Evolutionary conservation across 2,888 invertebrate genomes (phyloP).

Genomic region (Chaetogeoica ovagalla): DNA sequence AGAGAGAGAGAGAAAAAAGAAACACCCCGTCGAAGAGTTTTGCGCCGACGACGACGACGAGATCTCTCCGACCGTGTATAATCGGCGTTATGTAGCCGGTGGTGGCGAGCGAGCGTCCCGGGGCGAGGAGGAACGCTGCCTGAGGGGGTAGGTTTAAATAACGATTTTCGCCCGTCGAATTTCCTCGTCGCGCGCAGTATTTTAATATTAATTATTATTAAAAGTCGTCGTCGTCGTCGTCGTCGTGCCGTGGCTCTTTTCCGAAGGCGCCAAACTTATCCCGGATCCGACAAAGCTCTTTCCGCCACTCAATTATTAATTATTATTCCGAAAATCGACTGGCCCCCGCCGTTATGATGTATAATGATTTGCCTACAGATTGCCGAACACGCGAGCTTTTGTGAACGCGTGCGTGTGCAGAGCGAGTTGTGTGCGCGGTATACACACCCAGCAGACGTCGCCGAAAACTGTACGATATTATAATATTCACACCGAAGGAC

Average conservation of each 20-base stretch:
- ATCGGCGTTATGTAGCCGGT: conserved; percentile 34
- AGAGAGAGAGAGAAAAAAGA: background rate
- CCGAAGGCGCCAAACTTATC: conserved; percentile 52
- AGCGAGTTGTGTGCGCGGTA: no score
- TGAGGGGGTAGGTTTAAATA: conserved; percentile 48
- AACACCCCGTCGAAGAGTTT: conserved; percentile 36
- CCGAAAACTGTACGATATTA: no score
- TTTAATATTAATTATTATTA: conserved; percentile 53
- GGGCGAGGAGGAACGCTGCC: no score
- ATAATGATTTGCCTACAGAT: conserved; percentile 29
- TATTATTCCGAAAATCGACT: conserved; percentile 52
- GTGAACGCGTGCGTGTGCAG: no score
- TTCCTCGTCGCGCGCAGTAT: conserved; percentile 51
- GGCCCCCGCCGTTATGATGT: conserved; percentile 29
- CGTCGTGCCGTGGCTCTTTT: conserved; percentile 43
- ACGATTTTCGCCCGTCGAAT: conserved; percentile 52
- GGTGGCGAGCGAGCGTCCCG: background rate
- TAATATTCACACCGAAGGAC: no score
- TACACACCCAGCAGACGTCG: no score
- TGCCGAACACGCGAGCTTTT: background rate
- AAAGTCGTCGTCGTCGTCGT: conserved; percentile 50
- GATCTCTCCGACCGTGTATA: conserved; percentile 42
- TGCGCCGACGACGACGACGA: conserved; percentile 22
- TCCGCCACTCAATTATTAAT: conserved; percentile 51
- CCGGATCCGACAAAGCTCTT: conserved; percentile 49